A percentile compares a stretch with the other conserved stretches of the same genome.
These are phyloP conservation scores for Odocoileus hemionus DNA, from an alignment of 2,113 vertebrate species.

Conservation along the genomic window DNA sequence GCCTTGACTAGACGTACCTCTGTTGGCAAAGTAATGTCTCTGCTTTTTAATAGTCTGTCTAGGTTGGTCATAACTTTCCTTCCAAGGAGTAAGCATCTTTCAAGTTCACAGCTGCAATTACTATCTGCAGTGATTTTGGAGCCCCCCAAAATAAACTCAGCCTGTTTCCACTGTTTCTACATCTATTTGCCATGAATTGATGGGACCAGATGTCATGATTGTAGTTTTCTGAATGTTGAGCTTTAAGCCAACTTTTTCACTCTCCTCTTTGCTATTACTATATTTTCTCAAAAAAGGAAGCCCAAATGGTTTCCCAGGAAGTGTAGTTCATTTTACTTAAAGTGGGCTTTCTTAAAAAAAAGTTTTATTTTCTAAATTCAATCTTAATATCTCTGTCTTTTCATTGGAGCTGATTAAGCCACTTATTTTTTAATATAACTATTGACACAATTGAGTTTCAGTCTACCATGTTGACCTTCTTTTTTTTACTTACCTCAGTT, in stretches of 20 bases:
- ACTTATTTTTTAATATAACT: neutral
- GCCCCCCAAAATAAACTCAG: neutral
- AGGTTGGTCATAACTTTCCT: neutral
- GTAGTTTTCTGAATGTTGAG: neutral
- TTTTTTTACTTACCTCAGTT: neutral
- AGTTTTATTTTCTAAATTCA: neutral
- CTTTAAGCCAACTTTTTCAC: neutral
- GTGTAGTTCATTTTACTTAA: neutral
- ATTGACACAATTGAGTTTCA: neutral
- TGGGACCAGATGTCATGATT: rapidly evolving
- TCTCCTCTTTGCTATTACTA: neutral
- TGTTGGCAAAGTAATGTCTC: neutral
- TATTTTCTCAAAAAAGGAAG: neutral
- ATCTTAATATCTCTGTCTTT: neutral
- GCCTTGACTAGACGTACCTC: neutral
- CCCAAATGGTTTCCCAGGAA: neutral
- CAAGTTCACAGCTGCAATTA: neutral
- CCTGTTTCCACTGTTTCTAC: neutral
- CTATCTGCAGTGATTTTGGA: neutral
- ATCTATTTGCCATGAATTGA: neutral
- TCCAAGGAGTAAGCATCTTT: neutral
- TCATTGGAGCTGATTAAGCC: neutral
- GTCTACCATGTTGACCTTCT: neutral
- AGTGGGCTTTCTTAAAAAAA: neutral
- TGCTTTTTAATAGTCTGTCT: neutral